These are phyloP conservation scores for Myodes glareolus DNA, from an alignment of 2,113 vertebrate species.

Conservation along the genomic window DNA sequence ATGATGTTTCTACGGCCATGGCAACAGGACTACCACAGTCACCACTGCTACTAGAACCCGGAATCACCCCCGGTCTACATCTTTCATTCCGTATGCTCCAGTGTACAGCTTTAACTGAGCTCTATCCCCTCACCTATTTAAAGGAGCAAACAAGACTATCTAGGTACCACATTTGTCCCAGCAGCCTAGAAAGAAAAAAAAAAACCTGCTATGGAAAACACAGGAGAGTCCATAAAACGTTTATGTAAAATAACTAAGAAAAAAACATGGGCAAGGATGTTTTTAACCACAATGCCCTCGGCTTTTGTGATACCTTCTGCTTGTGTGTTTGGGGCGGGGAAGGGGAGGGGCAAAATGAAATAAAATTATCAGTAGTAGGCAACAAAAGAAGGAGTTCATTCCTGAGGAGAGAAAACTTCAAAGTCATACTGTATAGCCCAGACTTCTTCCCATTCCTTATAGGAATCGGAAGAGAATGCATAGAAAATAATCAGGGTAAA, in stretches of 20 bases:
- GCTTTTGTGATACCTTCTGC: background rate
- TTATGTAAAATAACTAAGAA: background rate
- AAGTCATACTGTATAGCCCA: background rate
- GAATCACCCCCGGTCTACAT: background rate
- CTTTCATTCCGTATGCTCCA: background rate
- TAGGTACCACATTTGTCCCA: background rate
- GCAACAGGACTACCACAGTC: background rate
- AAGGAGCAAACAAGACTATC: background rate
- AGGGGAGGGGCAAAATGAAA: background rate
- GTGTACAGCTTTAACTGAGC: background rate
- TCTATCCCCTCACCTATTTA: background rate
- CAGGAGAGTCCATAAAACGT: background rate
- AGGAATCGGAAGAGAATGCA: background rate
- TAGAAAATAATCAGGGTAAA: background rate
- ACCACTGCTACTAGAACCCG: background rate
- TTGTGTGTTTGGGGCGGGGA: background rate
- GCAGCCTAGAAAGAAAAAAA: slow-evolving; percentile 6
- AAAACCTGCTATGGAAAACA: background rate
- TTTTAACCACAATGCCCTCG: background rate
- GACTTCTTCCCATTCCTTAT: background rate
- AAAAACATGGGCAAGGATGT: background rate
- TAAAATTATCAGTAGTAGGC: background rate
- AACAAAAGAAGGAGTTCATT: background rate
- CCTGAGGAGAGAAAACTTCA: background rate
- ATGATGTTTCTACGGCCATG: background rate